Evolutionary conservation across 1,140 invertebrate genomes (phyloP).

Genomic region (Oscheius sp.): DNA sequence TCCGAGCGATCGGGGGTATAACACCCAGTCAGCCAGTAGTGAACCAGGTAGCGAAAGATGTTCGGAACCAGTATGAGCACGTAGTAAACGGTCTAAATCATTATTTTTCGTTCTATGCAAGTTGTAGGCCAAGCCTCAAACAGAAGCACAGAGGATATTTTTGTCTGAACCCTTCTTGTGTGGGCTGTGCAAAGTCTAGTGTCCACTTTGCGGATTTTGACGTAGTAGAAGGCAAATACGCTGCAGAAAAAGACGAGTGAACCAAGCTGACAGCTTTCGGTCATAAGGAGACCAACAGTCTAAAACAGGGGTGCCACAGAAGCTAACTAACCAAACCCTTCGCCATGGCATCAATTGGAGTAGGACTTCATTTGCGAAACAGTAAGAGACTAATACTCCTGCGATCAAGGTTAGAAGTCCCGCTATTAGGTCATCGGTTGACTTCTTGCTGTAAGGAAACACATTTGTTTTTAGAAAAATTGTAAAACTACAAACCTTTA

Average conservation of each 20-base stretch:
- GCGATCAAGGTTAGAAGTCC: background rate
- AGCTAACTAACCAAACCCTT: background rate
- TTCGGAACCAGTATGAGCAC: background rate
- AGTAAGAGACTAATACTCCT: background rate
- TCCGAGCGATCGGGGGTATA: background rate
- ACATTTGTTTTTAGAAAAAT: too few species aligned
- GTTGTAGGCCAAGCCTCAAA: background rate
- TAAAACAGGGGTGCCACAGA: background rate
- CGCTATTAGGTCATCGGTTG: background rate
- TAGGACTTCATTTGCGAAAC: background rate
- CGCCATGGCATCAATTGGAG: background rate
- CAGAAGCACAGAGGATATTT: background rate
- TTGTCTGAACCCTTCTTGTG: background rate
- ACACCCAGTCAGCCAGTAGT: background rate
- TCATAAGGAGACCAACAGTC: background rate
- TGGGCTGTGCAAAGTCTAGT: constrained; percentile 1
- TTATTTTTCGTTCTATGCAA: background rate
- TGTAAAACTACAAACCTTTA: too few species aligned
- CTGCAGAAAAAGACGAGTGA: background rate
- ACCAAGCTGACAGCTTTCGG: background rate
- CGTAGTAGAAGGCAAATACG: background rate
- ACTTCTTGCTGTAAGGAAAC: background rate
- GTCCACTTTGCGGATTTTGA: background rate
- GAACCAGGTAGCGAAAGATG: background rate
- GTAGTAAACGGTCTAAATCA: background rate